phyloP scores from a whole-genome alignment of 2,888 invertebrate genomes.

The Sericinus montela region DNA sequence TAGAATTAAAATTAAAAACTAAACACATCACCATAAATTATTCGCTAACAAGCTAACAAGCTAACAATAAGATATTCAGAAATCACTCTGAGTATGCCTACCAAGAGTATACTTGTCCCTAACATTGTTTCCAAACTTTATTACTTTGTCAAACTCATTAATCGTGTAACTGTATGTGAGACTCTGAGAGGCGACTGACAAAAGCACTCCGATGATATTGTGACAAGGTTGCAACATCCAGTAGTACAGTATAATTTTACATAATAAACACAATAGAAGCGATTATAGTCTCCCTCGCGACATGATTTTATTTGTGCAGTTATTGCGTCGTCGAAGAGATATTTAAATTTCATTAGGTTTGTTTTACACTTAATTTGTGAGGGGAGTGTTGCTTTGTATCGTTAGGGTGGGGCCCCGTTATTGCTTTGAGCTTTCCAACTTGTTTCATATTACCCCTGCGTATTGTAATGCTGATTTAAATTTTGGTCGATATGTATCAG shows the following conservation, averaged over 20 bases:
- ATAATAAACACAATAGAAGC: constrained; percentile 72
- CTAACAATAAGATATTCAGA: constrained; percentile 72
- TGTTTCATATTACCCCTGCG: constrained; percentile 58
- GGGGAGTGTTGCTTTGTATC: constrained; percentile 56
- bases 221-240: constrained; percentile 55
- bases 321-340: constrained; percentile 74
- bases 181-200: constrained; percentile 19
- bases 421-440: constrained; percentile 54
- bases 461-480: constrained; percentile 67
- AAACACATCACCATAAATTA: constrained; percentile 65
- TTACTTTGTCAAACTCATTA: constrained; percentile 55
- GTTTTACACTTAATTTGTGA: constrained; percentile 80
- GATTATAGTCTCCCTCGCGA: constrained; percentile 70
- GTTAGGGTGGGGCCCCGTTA: constrained; percentile 64
- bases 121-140: constrained; percentile 25
- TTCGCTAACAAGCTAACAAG: constrained; percentile 73
- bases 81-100: constrained; percentile 46
- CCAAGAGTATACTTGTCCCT: constrained; percentile 11
- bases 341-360: constrained; percentile 80
- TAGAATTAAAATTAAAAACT: constrained; percentile 37
- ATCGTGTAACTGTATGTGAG: background rate
- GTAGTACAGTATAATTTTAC: constrained; percentile 47
- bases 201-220: constrained; percentile 31
- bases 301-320: constrained; percentile 78
- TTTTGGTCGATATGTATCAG: constrained; percentile 65